Evolutionary conservation across 1,140 invertebrate species (phyloP).

Genomic region (Zaprionus camerounensis): DNA sequence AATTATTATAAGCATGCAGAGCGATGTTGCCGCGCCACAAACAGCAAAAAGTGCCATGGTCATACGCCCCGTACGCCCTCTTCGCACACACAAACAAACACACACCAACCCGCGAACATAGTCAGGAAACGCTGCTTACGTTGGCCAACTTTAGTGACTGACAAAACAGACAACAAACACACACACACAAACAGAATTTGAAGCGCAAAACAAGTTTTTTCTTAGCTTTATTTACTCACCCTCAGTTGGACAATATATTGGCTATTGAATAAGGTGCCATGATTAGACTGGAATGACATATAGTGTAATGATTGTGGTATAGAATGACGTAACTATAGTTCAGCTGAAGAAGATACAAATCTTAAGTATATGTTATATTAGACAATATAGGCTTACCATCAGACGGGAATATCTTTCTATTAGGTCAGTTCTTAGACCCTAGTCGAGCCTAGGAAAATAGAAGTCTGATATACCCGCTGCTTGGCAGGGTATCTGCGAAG

Average conservation of each 20-base stretch:
- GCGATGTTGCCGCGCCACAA: slow-evolving; percentile 40
- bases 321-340: neutral
- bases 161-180: slow-evolving; percentile 34
- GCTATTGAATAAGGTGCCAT: neutral
- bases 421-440: no score
- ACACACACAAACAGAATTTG: slow-evolving; percentile 6
- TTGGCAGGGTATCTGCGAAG: slow-evolving; percentile 11
- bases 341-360: neutral
- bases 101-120: slow-evolving; percentile 7
- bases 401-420: neutral
- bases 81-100: slow-evolving; percentile 27
- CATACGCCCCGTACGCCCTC: slow-evolving; percentile 3
- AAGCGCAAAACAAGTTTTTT: neutral
- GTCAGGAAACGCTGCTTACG: slow-evolving; percentile 45
- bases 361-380: neutral
- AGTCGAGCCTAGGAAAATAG: neutral
- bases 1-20: slow-evolving; percentile 75
- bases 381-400: neutral
- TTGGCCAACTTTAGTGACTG: slow-evolving; percentile 72
- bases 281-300: neutral
- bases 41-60: slow-evolving; percentile 64
- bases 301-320: neutral
- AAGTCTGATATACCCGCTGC: neutral
- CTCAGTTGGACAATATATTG: neutral
- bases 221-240: neutral